Evolutionary conservation across 2,888 invertebrate species (phyloP).

Genomic region (Erpobdella octoculata): DNA sequence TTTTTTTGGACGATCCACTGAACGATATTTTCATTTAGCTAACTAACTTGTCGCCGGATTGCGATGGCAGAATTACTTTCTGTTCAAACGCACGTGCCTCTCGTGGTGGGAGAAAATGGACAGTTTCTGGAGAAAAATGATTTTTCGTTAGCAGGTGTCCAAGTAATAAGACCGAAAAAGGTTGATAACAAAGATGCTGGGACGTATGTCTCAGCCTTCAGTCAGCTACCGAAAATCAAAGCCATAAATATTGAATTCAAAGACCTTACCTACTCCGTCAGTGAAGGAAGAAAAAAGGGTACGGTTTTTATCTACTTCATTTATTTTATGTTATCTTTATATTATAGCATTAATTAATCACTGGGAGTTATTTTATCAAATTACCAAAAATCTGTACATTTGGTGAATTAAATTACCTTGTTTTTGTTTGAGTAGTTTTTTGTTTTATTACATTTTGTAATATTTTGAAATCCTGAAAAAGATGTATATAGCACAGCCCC

Average conservation of each 20-base stretch:
- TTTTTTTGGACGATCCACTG: too few species aligned
- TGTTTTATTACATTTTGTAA: too few species aligned
- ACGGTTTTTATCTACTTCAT: not conserved
- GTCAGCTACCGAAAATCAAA: slow-evolving; percentile 57
- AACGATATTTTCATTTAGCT: not conserved
- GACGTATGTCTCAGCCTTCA: slow-evolving; percentile 22
- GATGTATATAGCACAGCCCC: too few species aligned
- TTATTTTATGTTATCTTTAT: too few species aligned
- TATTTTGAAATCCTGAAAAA: too few species aligned
- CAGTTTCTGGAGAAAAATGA: slow-evolving; percentile 33
- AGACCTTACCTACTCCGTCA: slow-evolving; percentile 77
- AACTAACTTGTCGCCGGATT: too few species aligned
- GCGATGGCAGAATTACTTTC: slow-evolving; percentile 51
- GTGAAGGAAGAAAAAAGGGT: slow-evolving; percentile 59
- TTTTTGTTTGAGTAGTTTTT: too few species aligned
- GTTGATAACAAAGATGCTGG: slow-evolving; percentile 34
- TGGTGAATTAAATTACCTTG: too few species aligned
- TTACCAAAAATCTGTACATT: too few species aligned
- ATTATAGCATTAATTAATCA: too few species aligned
- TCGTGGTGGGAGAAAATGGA: slow-evolving; percentile 36
- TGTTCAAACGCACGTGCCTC: slow-evolving; percentile 49
- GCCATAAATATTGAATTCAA: slow-evolving; percentile 85
- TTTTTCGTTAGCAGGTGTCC: not conserved
- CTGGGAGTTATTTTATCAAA: too few species aligned
- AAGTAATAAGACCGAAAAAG: slow-evolving; percentile 37